phyloP scores from a whole-genome alignment of 2,113 vertebrate species.

The Abramis brama region DNA sequence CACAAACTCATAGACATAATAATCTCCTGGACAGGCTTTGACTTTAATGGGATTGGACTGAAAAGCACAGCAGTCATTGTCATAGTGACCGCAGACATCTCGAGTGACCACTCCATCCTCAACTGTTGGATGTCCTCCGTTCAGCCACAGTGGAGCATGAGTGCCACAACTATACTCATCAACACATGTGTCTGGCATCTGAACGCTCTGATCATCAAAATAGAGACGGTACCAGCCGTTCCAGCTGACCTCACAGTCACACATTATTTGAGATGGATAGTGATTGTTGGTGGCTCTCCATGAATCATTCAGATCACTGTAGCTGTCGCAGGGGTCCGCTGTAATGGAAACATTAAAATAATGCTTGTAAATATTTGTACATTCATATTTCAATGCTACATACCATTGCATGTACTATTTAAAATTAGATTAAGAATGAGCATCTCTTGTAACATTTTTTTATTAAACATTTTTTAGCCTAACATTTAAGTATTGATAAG shows the following conservation, averaged over 20 bases:
- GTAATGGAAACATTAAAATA: not conserved
- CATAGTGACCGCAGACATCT: constrained; percentile 10
- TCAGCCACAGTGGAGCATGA: constrained; percentile 24
- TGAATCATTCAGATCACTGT: not conserved
- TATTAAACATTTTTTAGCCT: too few species aligned
- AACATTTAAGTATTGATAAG: too few species aligned
- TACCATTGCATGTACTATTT: too few species aligned
- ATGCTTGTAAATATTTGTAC: not conserved
- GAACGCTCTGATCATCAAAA: not conserved
- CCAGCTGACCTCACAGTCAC: not conserved
- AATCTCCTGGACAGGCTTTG: constrained; percentile 34
- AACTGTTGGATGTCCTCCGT: constrained; percentile 1
- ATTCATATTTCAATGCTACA: too few species aligned
- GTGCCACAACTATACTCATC: not conserved
- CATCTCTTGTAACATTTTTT: too few species aligned
- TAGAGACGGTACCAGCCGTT: constrained; percentile 32
- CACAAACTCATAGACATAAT: constrained; percentile 33
- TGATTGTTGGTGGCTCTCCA: not conserved
- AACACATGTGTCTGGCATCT: constrained; percentile 32
- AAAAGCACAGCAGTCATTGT: not conserved
- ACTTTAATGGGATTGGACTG: constrained; percentile 23
- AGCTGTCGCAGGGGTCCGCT: not conserved
- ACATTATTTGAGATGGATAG: not conserved
- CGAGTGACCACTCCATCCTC: constrained; percentile 29
- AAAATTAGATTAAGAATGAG: too few species aligned